Conservation (phyloP, 2,888 invertebrate genomes). For the Venustoraphidia nigricollis region DNA sequence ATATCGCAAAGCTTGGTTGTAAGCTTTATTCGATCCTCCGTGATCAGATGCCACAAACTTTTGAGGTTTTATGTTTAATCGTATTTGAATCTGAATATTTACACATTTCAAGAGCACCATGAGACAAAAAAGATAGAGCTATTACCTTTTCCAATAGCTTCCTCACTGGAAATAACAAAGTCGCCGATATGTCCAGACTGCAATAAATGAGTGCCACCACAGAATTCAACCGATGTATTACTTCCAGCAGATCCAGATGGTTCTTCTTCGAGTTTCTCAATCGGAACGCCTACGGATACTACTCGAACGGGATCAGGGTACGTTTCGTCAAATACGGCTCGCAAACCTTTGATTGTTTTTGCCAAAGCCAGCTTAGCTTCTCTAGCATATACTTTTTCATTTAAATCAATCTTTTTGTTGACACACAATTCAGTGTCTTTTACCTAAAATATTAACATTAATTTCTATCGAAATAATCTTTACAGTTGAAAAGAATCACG, state of each 20-base stretch:
- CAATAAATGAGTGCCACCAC: conserved; percentile 93
- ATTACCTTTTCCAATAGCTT: conserved; percentile 97
- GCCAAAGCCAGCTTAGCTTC: conserved; percentile 71
- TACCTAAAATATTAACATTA: conserved; percentile 22
- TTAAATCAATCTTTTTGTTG: conserved; percentile 56
- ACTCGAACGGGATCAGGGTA: conserved; percentile 94
- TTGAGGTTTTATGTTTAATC: too few relatives aligned
- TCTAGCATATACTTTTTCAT: conserved; percentile 74
- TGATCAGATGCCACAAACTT: too few relatives aligned
- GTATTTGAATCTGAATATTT: too few relatives aligned
- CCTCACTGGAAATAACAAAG: conserved; percentile 92
- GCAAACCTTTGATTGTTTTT: conserved; percentile 78
- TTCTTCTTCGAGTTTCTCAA: conserved; percentile 76
- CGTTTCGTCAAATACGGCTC: conserved; percentile 97
- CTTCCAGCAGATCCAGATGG: conserved; percentile 66
- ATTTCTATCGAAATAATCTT: too few relatives aligned
- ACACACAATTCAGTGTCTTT: conserved; percentile 71
- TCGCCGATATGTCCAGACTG: conserved; percentile 87
- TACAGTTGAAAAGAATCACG: too few relatives aligned
- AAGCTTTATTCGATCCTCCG: too few relatives aligned
- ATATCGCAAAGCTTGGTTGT: too few relatives aligned
- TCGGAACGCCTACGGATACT: conserved; percentile 84
- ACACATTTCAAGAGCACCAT: too few relatives aligned
- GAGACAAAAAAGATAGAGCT: not conserved
- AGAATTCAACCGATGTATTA: conserved; percentile 93